Percentiles rank a stretch among this genome's conserved stretches.
phyloP scores from a whole-genome alignment of 2,888 invertebrate species.

The Steinernema hermaphroditum region DNA sequence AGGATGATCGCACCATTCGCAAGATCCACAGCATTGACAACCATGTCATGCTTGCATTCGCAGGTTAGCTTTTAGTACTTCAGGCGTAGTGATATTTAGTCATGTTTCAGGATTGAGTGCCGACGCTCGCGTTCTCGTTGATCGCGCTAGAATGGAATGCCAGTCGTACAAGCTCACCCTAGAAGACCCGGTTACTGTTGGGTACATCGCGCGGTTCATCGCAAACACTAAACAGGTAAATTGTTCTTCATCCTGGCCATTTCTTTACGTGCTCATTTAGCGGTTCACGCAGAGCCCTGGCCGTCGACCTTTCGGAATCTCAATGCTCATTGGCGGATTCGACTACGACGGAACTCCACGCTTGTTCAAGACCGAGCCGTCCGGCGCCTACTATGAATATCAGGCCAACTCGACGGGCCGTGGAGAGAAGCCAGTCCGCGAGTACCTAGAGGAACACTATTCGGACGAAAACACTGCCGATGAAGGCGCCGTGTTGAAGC shows the following conservation, averaged over 20 bases:
- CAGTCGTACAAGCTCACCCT: slow-evolving; percentile 97
- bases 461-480: slow-evolving; percentile 77
- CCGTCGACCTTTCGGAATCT: slow-evolving; percentile 95
- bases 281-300: slow-evolving; percentile 99
- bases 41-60: slow-evolving; percentile 99
- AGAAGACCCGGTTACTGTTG: slow-evolving; percentile 96
- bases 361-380: slow-evolving; percentile 97
- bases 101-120: slow-evolving; percentile 82
- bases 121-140: slow-evolving; percentile 95
- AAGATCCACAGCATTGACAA: slow-evolving; percentile 90
- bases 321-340: slow-evolving; percentile 95
- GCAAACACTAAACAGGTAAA: slow-evolving; percentile 72
- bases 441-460: slow-evolving; percentile 97
- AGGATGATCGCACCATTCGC: slow-evolving; percentile 92
- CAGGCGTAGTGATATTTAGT: not conserved
- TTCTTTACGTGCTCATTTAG: slow-evolving; percentile 76
- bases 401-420: slow-evolving; percentile 98
- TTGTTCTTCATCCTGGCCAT: too few relatives aligned
- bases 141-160: slow-evolving; percentile 92
- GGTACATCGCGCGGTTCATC: slow-evolving; percentile 85
- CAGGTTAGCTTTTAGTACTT: slow-evolving; percentile 71
- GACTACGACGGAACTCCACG: slow-evolving; percentile 94
- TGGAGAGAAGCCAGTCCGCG: slow-evolving; percentile 92
- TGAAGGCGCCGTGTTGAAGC: slow-evolving; percentile 75
- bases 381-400: slow-evolving; percentile 98